Evolutionary conservation across 2,888 invertebrate species (phyloP).

Genomic region (Urechis unicinctus): DNA sequence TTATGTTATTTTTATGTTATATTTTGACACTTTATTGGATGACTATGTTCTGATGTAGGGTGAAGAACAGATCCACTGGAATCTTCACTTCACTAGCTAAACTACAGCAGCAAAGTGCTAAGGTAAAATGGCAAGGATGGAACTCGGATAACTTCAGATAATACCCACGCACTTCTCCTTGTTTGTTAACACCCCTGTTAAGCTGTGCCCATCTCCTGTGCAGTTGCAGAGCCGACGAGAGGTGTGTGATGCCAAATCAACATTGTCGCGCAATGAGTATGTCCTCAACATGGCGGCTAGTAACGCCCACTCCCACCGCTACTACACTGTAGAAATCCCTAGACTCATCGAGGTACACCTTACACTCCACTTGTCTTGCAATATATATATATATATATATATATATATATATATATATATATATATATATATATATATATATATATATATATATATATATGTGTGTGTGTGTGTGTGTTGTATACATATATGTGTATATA

Average conservation of each 20-base stretch:
- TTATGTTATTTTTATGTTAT: not conserved
- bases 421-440: not conserved
- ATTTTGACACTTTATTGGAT: not conserved
- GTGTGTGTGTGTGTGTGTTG: no score
- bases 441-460: no score
- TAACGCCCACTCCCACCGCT: conserved; percentile 85
- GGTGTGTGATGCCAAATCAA: conserved; percentile 85
- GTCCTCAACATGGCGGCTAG: conserved; percentile 83
- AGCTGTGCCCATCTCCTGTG: not conserved
- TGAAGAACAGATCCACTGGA: conserved; percentile 86
- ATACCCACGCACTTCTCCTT: not conserved
- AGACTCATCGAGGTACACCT: conserved; percentile 65
- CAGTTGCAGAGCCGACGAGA: conserved; percentile 79
- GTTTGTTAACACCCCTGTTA: not conserved
- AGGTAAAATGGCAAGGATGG: no score
- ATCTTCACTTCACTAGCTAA: conserved; percentile 94
- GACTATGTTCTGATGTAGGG: conserved; percentile 54
- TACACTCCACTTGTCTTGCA: no score
- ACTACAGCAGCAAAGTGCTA: conserved; percentile 93
- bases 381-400: no score
- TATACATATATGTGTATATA: no score
- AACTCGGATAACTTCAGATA: not conserved
- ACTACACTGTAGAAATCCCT: conserved; percentile 86
- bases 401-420: no score
- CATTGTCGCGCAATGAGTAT: conserved; percentile 90